Base-by-base conservation (phyloP, 2,888 invertebrate genomes). In the Orthosia cruda region DNA sequence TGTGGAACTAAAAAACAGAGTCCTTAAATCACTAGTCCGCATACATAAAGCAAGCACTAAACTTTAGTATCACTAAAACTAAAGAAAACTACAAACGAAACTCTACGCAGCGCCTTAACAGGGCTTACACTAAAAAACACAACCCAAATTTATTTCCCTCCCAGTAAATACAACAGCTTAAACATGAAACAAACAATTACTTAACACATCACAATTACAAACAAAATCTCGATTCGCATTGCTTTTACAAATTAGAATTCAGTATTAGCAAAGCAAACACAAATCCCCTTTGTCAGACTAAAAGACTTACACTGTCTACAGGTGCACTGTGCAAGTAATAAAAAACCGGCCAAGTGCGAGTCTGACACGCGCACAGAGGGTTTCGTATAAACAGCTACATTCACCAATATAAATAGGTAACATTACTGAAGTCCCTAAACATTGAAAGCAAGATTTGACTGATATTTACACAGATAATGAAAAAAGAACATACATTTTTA, bases 211-310 rank as follows among this genome's bases (percentile, higher is more conserved):
- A 61, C 55, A 72, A 75, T 77, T 73, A 66, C 72, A 71, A 63
- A 58, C n/a, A 68, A 80, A 78, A 77, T 83, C 74, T 74, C 62
- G 40, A 72, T 61, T 13, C 52, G 72, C 72, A 79, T 77, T 72
- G 76, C 77, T 80, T 71, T 71, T 54, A 77, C 77, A 84, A 88
- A 88, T 74, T 86, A 80, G 77, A 81, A 82, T 88, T 70, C 84
- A 77, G 77, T 64, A 80, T 81, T 81, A 75, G 66, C 70, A 67
- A 77, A 80, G 84, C 71, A 70, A 84, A 84, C 52, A 83, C 65
- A 74, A 59, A 64, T 84, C 47, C 72, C 52, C 55, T 80, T 78
- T 84, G 82, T 77, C 52, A 61, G 49, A 67, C 69, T 81, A 77
- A 82, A 79, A 74, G 64, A 79, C 74, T 68, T 75, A 67, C 62